Conservation (phyloP, 1,140 invertebrate genomes). For the Drosophila bocki region DNA sequence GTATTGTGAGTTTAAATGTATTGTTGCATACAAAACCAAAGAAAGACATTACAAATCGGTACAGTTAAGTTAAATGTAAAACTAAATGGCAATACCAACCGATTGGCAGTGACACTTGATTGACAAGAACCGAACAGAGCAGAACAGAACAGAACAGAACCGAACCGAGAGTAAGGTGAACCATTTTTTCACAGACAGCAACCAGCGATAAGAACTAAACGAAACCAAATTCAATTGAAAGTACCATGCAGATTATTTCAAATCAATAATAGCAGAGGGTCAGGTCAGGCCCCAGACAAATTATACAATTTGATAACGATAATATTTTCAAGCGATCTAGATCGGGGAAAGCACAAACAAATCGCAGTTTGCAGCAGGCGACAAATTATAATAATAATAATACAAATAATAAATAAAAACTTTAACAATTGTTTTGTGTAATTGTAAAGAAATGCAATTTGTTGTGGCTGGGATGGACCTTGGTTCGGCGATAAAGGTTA, state of each 20-base stretch:
- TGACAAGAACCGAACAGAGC: constrained; percentile 17
- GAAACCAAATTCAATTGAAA: constrained; percentile 44
- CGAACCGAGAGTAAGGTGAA: constrained; percentile 33
- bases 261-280: constrained; percentile 50
- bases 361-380: constrained; percentile 54
- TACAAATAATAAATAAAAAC: constrained; percentile 84
- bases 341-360: constrained; percentile 51
- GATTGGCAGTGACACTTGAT: constrained; percentile 43
- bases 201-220: constrained; percentile 56
- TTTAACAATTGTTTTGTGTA: constrained; percentile 84
- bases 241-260: constrained; percentile 58
- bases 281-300: constrained; percentile 39
- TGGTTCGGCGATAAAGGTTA: too few relatives aligned
- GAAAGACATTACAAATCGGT: constrained; percentile 45
- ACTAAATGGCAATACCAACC: constrained; percentile 48
- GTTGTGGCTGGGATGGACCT: constrained; percentile 15
- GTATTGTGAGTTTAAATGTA: constrained; percentile 82
- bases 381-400: constrained; percentile 78
- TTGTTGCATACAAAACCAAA: constrained; percentile 76
- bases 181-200: constrained; percentile 46
- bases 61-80: constrained; percentile 42
- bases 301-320: constrained; percentile 68
- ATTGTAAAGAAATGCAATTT: constrained; percentile 64
- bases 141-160: constrained; percentile 8
- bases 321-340: constrained; percentile 53